Evolutionary conservation across 1,140 invertebrate species (phyloP), one percentile per base, ranked within the genome.

Genomic region (Acromyrmex heyeri): DNA sequence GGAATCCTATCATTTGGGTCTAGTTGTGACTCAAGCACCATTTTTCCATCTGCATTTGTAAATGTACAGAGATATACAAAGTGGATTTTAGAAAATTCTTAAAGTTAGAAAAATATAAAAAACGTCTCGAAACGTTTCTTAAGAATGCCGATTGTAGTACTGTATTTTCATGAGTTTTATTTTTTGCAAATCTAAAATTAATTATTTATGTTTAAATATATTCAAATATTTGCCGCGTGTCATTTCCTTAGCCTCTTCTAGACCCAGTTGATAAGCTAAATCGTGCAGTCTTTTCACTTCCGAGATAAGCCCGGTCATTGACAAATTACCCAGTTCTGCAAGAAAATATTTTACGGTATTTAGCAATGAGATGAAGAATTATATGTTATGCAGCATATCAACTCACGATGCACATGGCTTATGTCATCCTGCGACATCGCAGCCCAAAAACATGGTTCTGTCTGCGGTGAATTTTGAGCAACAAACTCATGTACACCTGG

Each of bases 191-290:
- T 62, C 0, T 16, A 76, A 55, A 69, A 48, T 77, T 70, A 5
- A 50, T 88, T 86, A 92, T 85, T 95, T 94, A 76, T 94, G 93
- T 78, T 94, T 96, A 91, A 98, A 98, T 92, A 99, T 98, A 95
- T 99, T 98, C 61, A 99, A 96, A 94, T 99, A 98, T 95, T 99
- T 99, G 55, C 98, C 99, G 90, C 98, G 96, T 0, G 98, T 99
- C 98, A 99, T 99, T 96, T 99, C 99, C 94, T 99, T 98, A 0
- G 98, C 97, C 96, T 99, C 99, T 93, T 99, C 98, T 16, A 99
- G 94, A 8, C 98, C 99, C 27, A 99, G 95, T 93, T 99, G 98
- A 95, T 99, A 99, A 7, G 99, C 98, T 67, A 98, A 95, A 93
- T 99, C 98, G 93, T 99, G 98, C 27, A 99, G 95, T 92, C 98